Conservation (phyloP, 2,797 vertebrate species). For the Cichlasoma orientale region DNA sequence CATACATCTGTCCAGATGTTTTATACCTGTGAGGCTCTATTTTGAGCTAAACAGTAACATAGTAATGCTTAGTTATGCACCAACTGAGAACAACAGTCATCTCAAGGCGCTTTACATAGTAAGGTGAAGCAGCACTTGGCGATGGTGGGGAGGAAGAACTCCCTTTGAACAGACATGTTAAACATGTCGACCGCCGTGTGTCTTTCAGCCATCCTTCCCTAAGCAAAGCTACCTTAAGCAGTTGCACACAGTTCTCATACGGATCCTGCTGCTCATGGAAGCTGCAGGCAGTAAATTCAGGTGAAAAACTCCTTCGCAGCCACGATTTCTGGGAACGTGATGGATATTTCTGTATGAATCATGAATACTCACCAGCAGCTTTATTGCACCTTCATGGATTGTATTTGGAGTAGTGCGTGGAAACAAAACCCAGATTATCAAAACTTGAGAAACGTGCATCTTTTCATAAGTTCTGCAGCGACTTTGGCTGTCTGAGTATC, state of each 20-base stretch:
- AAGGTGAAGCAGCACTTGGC: background rate
- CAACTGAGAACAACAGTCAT: background rate
- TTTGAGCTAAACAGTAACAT: background rate
- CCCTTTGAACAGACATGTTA: background rate
- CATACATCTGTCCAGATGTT: background rate
- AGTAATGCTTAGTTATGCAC: background rate
- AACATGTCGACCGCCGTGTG: no score
- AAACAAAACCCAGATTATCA: no score
- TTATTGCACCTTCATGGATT: background rate
- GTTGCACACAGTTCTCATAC: background rate
- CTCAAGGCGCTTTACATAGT: no score
- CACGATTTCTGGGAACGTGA: background rate
- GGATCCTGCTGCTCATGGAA: background rate
- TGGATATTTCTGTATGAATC: fast-evolving
- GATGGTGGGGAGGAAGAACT: background rate
- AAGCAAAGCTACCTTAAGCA: no score
- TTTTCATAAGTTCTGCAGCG: background rate
- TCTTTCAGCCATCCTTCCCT: no score
- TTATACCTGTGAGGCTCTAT: background rate
- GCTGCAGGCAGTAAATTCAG: background rate
- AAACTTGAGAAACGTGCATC: no score
- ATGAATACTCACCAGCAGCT: background rate
- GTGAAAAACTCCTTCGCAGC: background rate
- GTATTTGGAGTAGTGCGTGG: background rate
- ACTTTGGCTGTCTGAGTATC: fast-evolving